Percentiles rank a stretch among this genome's conserved stretches.
Evolutionary conservation across 2,888 invertebrate species (phyloP).

Genomic region (Tinea pellionella): DNA sequence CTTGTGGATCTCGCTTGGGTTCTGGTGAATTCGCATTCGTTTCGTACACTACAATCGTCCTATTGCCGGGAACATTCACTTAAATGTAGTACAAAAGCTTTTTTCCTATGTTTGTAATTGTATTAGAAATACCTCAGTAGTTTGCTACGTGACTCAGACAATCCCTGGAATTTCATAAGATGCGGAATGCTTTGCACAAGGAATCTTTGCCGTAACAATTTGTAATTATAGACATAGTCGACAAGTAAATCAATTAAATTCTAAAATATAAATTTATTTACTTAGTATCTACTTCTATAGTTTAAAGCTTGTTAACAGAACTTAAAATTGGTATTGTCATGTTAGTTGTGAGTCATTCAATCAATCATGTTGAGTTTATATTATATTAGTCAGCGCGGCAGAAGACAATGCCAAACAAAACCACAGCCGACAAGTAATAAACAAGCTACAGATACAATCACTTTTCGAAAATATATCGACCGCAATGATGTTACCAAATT

Average conservation of each 20-base stretch:
- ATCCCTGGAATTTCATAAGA: constrained; percentile 16
- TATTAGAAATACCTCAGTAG: constrained; percentile 39
- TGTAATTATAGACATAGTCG: not conserved
- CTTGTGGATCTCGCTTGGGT: constrained; percentile 54
- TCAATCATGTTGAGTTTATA: constrained; percentile 11
- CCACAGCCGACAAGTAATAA: constrained; percentile 11
- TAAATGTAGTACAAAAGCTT: constrained; percentile 37
- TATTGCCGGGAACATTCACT: constrained; percentile 19
- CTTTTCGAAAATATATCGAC: not conserved
- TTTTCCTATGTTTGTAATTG: constrained; percentile 39
- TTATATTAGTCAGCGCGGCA: constrained; percentile 9
- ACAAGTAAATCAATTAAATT: not conserved
- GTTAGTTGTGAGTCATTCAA: constrained; percentile 12
- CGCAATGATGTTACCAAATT: not conserved
- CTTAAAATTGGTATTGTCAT: constrained; percentile 11
- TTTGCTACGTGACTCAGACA: constrained; percentile 36
- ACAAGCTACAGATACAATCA: not conserved
- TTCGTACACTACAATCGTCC: constrained; percentile 33
- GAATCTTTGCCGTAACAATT: constrained; percentile 1
- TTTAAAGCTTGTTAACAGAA: constrained; percentile 1
- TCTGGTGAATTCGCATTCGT: constrained; percentile 50
- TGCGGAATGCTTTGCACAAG: constrained; percentile 11
- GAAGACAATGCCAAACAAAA: constrained; percentile 6
- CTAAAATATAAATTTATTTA: not conserved
- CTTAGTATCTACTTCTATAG: not conserved